A percentile compares a stretch with the other conserved stretches of the same genome.
Evolutionary conservation across 1,140 invertebrate genomes (phyloP).

Genomic region (Cyclargus thomasi): DNA sequence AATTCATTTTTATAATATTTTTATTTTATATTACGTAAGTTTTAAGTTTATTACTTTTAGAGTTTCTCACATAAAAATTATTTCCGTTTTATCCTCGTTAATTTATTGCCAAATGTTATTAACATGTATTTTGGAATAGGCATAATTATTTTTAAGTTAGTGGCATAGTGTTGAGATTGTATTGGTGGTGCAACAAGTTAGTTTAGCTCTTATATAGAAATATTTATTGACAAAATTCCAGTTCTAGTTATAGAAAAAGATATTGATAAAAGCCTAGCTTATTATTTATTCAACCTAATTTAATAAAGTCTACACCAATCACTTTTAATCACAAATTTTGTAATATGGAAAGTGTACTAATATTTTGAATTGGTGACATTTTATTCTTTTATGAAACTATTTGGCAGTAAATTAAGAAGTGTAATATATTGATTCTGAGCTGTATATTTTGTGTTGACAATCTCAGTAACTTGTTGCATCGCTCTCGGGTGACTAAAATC

Average conservation of each 20-base stretch:
- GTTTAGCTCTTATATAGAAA: slow-evolving; percentile 20
- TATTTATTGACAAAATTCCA: slow-evolving; percentile 2
- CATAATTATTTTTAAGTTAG: slow-evolving; percentile 28
- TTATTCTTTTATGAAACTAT: too few species aligned
- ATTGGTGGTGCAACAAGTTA: slow-evolving; percentile 13
- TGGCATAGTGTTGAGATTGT: slow-evolving; percentile 24
- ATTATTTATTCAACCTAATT: too few species aligned
- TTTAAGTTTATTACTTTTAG: slow-evolving; percentile 30
- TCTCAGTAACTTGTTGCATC: slow-evolving; percentile 5
- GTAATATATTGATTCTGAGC: not conserved
- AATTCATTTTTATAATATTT: slow-evolving; percentile 62
- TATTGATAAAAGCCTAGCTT: too few species aligned
- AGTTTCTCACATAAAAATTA: slow-evolving; percentile 26
- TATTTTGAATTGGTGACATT: too few species aligned
- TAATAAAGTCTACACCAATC: too few species aligned
- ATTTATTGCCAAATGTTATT: slow-evolving; percentile 73
- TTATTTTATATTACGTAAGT: slow-evolving; percentile 44
- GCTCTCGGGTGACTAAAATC: not conserved
- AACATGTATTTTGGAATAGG: slow-evolving; percentile 49
- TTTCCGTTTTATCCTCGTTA: slow-evolving; percentile 66
- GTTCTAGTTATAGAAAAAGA: too few species aligned
- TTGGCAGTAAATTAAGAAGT: not conserved
- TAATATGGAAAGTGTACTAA: too few species aligned
- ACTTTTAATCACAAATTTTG: too few species aligned
- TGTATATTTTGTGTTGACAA: not conserved